These are phyloP conservation scores for Aradus depressus DNA, from an alignment of 2,888 invertebrate genomes.

Conservation along the genomic window DNA sequence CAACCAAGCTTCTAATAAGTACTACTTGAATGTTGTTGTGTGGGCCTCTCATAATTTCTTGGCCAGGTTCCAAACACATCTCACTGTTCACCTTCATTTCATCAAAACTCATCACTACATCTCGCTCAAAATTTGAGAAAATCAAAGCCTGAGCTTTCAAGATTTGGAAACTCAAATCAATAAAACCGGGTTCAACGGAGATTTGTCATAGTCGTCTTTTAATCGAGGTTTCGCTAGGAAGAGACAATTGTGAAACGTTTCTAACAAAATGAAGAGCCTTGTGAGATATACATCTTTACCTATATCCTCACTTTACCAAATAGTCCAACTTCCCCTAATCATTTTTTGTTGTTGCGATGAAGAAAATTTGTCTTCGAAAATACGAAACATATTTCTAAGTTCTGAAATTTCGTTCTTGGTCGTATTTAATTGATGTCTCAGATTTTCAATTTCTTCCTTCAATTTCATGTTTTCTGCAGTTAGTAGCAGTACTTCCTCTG, in stretches of 20 bases:
- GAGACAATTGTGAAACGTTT: conserved; percentile 2
- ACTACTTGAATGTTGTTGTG: no score
- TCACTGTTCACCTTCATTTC: conserved; percentile 9
- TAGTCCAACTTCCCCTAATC: conserved; percentile 4
- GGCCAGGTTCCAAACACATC: not conserved
- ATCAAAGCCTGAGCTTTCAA: not conserved
- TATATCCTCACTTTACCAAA: conserved; percentile 10
- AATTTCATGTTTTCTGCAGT: conserved; percentile 1
- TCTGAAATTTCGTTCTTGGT: not conserved
- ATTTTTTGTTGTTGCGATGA: not conserved
- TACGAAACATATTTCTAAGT: not conserved
- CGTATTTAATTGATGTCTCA: not conserved
- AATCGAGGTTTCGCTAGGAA: conserved; percentile 12
- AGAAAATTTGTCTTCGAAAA: conserved; percentile 4
- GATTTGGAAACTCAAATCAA: no score
- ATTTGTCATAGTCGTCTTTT: conserved; percentile 11
- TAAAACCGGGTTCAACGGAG: conserved; percentile 10
- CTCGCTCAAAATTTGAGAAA: conserved; percentile 5
- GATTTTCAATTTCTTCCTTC: conserved; percentile 3
- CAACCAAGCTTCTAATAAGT: no score
- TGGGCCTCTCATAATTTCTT: no score
- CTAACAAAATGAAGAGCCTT: conserved; percentile 12
- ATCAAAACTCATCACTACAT: conserved; percentile 3
- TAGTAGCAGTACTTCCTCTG: not conserved
- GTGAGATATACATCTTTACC: conserved; percentile 12